These are phyloP conservation scores for Julus scanicus DNA, from an alignment of 2,888 invertebrate genomes.

Conservation along the genomic window DNA sequence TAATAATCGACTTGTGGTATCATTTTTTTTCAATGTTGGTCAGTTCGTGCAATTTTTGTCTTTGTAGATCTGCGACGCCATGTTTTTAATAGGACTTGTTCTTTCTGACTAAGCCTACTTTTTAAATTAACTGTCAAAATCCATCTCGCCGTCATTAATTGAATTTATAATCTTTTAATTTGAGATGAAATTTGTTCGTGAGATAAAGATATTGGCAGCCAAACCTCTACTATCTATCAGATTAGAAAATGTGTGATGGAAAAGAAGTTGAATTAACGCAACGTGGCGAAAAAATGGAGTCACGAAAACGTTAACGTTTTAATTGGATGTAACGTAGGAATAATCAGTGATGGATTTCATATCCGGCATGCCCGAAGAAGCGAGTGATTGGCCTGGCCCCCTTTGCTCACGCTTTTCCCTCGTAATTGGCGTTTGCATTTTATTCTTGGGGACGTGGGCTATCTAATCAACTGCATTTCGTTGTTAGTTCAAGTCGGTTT, in stretches of 20 bases:
- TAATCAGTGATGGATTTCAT: constrained; percentile 21
- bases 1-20: too few relatives aligned
- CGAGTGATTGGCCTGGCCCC: constrained; percentile 30
- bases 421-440: not conserved
- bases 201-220: constrained; percentile 27
- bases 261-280: constrained; percentile 1
- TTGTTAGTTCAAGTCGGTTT: constrained; percentile 15
- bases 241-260: constrained; percentile 30
- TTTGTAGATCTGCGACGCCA: not conserved
- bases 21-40: not conserved
- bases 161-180: constrained; percentile 42
- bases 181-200: constrained; percentile 34
- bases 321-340: constrained; percentile 36
- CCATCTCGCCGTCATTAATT: constrained; percentile 30
- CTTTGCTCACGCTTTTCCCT: constrained; percentile 8
- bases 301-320: constrained; percentile 30
- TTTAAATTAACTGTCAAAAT: constrained; percentile 36
- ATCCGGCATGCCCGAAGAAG: constrained; percentile 24
- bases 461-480: constrained; percentile 16
- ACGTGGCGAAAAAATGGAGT: constrained; percentile 34
- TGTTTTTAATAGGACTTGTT: not conserved
- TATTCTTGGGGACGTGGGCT: constrained; percentile 7
- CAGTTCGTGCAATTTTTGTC: not conserved
- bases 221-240: not conserved
- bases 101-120: not conserved